Evolutionary conservation across 2,113 vertebrate species (phyloP).

Genomic region (Pterophyllum scalare): DNA sequence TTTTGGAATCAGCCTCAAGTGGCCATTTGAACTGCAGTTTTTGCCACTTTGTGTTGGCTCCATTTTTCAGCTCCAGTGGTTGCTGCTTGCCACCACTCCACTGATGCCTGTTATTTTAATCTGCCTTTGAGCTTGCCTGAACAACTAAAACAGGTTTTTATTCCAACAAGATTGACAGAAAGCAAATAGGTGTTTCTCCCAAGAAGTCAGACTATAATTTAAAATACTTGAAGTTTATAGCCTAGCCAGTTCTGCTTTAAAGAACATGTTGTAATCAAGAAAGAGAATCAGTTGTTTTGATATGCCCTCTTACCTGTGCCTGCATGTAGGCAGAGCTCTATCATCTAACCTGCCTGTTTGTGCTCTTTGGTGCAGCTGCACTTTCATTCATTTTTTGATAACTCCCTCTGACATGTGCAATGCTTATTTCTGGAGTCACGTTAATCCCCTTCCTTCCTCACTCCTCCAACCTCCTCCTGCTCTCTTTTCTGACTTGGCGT

Average conservation of each 20-base stretch:
- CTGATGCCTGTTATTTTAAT: constrained; percentile 12
- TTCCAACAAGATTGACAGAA: constrained; percentile 5
- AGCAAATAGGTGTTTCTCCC: constrained; percentile 3
- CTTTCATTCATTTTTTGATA: constrained; percentile 67
- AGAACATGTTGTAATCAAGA: neutral
- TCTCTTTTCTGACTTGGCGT: constrained; percentile 46
- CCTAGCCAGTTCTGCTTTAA: neutral
- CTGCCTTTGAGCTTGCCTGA: neutral
- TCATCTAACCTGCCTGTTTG: constrained; percentile 56
- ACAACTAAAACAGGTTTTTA: constrained; percentile 8
- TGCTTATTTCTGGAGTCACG: constrained; percentile 77
- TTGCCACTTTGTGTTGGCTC: neutral
- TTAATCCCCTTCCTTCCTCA: constrained; percentile 70
- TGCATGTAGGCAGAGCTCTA: constrained; percentile 30
- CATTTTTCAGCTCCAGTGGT: constrained; percentile 3
- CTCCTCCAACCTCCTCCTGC: constrained; percentile 36
- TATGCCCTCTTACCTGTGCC: constrained; percentile 29
- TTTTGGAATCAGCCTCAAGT: neutral
- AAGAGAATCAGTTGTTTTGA: neutral
- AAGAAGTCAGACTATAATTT: constrained; percentile 10
- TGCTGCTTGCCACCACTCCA: constrained; percentile 7
- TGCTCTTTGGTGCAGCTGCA: constrained; percentile 55
- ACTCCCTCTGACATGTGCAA: constrained; percentile 67
- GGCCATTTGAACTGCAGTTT: neutral
- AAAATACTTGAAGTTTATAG: neutral